These are phyloP conservation scores for Onchidella celtica DNA, from an alignment of 2,888 invertebrate genomes.

Conservation along the genomic window DNA sequence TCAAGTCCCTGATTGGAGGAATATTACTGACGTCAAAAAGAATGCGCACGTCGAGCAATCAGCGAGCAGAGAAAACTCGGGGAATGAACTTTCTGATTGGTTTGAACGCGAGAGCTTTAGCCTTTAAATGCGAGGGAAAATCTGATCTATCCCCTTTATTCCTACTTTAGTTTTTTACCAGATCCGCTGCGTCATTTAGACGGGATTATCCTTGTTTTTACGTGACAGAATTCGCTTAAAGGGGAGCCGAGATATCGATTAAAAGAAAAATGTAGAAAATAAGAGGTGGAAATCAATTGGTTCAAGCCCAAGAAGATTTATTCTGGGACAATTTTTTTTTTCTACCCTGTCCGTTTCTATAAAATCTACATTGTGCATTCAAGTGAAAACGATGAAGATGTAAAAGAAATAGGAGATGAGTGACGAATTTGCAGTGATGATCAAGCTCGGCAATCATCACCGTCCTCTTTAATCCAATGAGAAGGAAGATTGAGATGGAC, in stretches of 20 bases:
- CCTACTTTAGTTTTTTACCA: not conserved
- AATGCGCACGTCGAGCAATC: too few relatives aligned
- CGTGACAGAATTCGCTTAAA: not conserved
- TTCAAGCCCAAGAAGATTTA: not conserved
- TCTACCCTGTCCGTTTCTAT: too few relatives aligned
- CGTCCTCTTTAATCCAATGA: not conserved
- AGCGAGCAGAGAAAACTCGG: too few relatives aligned
- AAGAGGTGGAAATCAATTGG: not conserved
- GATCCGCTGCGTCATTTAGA: not conserved
- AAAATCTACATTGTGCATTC: too few relatives aligned
- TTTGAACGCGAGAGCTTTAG: too few relatives aligned
- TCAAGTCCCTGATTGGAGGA: too few relatives aligned
- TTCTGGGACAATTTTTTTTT: not conserved
- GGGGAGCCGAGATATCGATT: not conserved
- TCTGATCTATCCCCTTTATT: too few relatives aligned
- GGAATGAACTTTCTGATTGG: too few relatives aligned
- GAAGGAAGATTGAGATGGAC: not conserved
- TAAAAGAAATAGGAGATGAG: not conserved
- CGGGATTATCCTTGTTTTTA: not conserved
- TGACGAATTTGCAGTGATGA: not conserved
- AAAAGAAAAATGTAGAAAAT: not conserved
- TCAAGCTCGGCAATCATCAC: not conserved
- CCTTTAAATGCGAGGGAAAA: too few relatives aligned
- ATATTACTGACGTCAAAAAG: too few relatives aligned
- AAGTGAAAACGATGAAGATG: too few relatives aligned